These are phyloP conservation scores for Acanthurus tractus DNA, from an alignment of 2,797 vertebrate species.

Conservation along the genomic window DNA sequence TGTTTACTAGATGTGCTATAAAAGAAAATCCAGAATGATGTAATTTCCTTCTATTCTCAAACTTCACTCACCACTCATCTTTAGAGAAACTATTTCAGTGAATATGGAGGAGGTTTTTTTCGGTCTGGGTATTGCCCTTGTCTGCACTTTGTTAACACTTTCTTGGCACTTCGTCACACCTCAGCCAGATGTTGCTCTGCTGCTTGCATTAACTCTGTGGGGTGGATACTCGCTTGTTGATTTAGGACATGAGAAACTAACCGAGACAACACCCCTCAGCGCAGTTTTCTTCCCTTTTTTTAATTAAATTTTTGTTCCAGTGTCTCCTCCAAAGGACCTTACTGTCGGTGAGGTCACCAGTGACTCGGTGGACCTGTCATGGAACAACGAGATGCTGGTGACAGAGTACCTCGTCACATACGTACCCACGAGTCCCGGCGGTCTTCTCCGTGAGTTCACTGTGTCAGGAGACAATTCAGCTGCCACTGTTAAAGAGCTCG, in stretches of 20 bases:
- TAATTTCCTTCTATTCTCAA: conserved; percentile 53
- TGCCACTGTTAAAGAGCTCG: conserved; percentile 90
- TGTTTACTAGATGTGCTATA: conserved; percentile 37
- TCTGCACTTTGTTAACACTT: conserved; percentile 43
- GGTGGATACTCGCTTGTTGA: conserved; percentile 25
- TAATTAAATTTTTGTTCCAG: conserved; percentile 71
- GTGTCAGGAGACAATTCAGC: conserved; percentile 90
- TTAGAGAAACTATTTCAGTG: conserved; percentile 43
- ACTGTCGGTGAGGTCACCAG: conserved; percentile 88
- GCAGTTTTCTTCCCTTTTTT: neutral
- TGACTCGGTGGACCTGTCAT: conserved; percentile 91
- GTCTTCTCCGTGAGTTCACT: conserved; percentile 89
- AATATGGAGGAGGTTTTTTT: conserved; percentile 33
- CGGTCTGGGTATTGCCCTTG: conserved; percentile 28
- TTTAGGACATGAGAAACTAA: conserved; percentile 38
- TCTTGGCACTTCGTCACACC: conserved; percentile 52
- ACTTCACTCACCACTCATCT: conserved; percentile 44
- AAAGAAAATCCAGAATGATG: conserved; percentile 55
- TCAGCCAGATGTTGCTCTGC: conserved; percentile 72
- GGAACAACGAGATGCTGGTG: conserved; percentile 93
- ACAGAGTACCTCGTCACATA: conserved; percentile 91
- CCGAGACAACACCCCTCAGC: conserved; percentile 33
- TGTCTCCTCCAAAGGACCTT: conserved; percentile 93
- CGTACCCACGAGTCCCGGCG: conserved; percentile 88
- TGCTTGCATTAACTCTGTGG: conserved; percentile 56